These are phyloP conservation scores for Panulirus ornatus DNA, from an alignment of 1,140 invertebrate species.

Conservation along the genomic window DNA sequence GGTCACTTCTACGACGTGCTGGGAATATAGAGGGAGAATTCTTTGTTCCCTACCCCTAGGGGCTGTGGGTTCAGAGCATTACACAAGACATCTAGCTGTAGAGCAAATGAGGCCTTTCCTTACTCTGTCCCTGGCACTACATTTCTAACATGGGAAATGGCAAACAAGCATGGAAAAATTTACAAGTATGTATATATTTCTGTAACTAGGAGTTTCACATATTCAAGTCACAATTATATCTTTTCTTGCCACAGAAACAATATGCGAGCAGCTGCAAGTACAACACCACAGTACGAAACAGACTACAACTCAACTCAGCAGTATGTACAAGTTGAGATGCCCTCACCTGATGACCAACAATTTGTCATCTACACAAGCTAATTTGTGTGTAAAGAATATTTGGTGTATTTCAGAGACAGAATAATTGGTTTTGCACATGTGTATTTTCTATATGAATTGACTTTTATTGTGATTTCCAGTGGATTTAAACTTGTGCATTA, in stretches of 20 bases:
- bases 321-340: constrained; percentile 84
- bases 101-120: too few relatives aligned
- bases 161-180: too few relatives aligned
- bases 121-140: too few relatives aligned
- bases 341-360: constrained; percentile 83
- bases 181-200: too few relatives aligned
- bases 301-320: constrained; percentile 78
- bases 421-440: not conserved
- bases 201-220: too few relatives aligned
- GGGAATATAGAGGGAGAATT: too few relatives aligned
- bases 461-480: not conserved
- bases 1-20: too few relatives aligned
- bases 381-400: constrained; percentile 1
- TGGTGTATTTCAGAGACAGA: not conserved
- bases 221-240: not conserved
- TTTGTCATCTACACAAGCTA: constrained; percentile 86
- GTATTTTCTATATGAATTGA: constrained; percentile 6
- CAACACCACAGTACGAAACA: constrained; percentile 73
- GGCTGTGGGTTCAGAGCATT: too few relatives aligned
- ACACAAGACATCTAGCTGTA: too few relatives aligned
- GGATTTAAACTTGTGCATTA: not conserved
- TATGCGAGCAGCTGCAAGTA: constrained; percentile 70
- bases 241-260: constrained; percentile 67
- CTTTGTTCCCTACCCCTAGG: too few relatives aligned
- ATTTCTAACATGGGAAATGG: too few relatives aligned